Percentiles rank a stretch among this genome's conserved stretches.
Evolutionary conservation across 2,113 vertebrate species (phyloP).

Genomic region (Myiopsitta monachus): DNA sequence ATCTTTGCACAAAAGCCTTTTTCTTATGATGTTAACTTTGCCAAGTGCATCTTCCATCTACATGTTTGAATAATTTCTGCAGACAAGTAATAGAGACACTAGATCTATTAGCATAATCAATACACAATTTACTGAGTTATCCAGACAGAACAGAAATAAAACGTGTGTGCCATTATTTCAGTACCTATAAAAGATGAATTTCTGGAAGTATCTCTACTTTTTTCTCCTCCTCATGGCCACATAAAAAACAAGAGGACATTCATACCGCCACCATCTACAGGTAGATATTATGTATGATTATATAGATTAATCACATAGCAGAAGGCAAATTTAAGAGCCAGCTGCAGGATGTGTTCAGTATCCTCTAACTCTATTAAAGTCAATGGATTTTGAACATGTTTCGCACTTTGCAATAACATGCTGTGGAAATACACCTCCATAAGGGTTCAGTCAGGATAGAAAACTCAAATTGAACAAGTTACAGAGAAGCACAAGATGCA

Average conservation of each 20-base stretch:
- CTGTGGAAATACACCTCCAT: constrained; percentile 1
- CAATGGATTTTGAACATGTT: constrained; percentile 21
- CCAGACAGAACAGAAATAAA: constrained; percentile 75
- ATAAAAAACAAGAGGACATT: constrained; percentile 29
- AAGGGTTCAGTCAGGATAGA: neutral
- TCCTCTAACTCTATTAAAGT: constrained; percentile 12
- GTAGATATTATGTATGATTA: constrained; percentile 31
- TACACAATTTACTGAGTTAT: constrained; percentile 78
- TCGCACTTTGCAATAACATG: neutral
- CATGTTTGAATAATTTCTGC: constrained; percentile 74
- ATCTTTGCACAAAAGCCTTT: constrained; percentile 41
- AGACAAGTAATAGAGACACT: constrained; percentile 76
- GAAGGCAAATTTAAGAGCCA: constrained; percentile 43
- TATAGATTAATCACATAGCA: constrained; percentile 26
- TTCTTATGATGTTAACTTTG: constrained; percentile 49
- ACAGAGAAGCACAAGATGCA: neutral
- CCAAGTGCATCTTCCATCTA: constrained; percentile 70
- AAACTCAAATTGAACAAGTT: constrained; percentile 13
- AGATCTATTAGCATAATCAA: constrained; percentile 80
- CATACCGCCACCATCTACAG: neutral
- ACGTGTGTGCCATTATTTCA: constrained; percentile 61
- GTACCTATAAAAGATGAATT: constrained; percentile 71
- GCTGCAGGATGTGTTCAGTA: neutral
- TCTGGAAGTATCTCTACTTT: constrained; percentile 46
- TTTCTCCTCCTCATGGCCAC: neutral